phyloP scores from a whole-genome alignment of 2,888 invertebrate species.

The Steromphala cineraria region DNA sequence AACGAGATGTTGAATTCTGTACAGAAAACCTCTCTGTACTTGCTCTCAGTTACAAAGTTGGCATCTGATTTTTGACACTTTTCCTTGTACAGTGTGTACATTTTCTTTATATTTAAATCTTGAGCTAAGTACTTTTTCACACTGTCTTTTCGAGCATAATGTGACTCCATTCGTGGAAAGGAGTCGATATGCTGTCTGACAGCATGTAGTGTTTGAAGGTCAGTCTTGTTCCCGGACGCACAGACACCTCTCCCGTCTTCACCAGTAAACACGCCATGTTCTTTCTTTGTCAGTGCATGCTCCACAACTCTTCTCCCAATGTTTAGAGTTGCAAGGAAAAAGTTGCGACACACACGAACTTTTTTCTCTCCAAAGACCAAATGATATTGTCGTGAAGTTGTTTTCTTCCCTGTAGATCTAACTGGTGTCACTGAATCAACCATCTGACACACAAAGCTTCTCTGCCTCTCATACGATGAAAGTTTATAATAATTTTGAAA shows the following conservation, averaged over 20 bases:
- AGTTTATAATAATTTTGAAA: slow-evolving; percentile 26
- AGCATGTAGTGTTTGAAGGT: neutral
- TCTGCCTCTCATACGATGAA: slow-evolving; percentile 31
- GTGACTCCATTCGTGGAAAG: slow-evolving; percentile 35
- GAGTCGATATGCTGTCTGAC: slow-evolving; percentile 38
- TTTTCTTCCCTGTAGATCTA: slow-evolving; percentile 19
- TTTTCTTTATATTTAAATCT: slow-evolving; percentile 28
- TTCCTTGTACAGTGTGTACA: slow-evolving; percentile 30
- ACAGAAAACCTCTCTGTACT: slow-evolving; percentile 29
- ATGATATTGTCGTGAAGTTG: slow-evolving; percentile 1
- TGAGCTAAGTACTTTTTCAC: slow-evolving; percentile 28
- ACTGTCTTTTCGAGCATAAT: slow-evolving; percentile 34
- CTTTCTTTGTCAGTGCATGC: slow-evolving; percentile 29
- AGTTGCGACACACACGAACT: slow-evolving; percentile 29
- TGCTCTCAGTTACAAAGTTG: slow-evolving; percentile 18
- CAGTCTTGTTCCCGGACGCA: slow-evolving; percentile 27
- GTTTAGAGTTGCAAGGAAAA: slow-evolving; percentile 31
- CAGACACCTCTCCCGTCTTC: neutral
- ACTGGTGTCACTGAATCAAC: slow-evolving; percentile 25
- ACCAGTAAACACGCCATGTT: slow-evolving; percentile 20
- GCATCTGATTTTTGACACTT: neutral
- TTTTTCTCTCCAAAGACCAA: slow-evolving; percentile 18
- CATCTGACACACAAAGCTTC: slow-evolving; percentile 29
- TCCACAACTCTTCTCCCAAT: slow-evolving; percentile 30
- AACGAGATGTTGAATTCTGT: slow-evolving; percentile 35